Percentiles rank a stretch among this genome's conserved stretches.
Evolutionary conservation across 2,888 invertebrate genomes (phyloP).

Genomic region (Aleiodes alternator): DNA sequence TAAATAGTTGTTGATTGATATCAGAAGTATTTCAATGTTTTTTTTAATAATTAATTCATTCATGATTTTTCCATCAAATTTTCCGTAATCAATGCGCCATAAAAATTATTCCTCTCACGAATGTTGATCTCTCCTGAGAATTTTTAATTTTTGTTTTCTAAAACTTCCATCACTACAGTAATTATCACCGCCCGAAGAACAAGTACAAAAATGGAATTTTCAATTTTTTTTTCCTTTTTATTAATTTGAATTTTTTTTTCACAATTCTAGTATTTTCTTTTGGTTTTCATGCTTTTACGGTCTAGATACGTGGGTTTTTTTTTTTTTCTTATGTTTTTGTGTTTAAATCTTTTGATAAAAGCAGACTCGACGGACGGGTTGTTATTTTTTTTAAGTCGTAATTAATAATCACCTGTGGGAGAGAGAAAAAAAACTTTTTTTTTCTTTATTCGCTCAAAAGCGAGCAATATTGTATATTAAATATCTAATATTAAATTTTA

Average conservation of each 20-base stretch:
- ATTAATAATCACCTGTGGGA: slow-evolving; percentile 39
- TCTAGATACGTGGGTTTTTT: slow-evolving; percentile 23
- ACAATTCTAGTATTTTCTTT: background rate
- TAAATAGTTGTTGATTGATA: slow-evolving; percentile 46
- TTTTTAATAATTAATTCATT: background rate
- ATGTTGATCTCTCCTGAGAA: background rate
- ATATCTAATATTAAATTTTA: slow-evolving; percentile 28
- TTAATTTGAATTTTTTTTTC: slow-evolving; percentile 5
- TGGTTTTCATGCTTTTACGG: slow-evolving; percentile 36
- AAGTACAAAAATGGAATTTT: slow-evolving; percentile 63
- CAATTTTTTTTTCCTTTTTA: slow-evolving; percentile 40
- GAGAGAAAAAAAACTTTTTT: slow-evolving; percentile 11
- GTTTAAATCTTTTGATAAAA: slow-evolving; percentile 46
- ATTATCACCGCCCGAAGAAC: slow-evolving; percentile 58
- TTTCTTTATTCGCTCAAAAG: slow-evolving; percentile 23
- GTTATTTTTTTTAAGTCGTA: slow-evolving; percentile 43
- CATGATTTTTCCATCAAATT: slow-evolving; percentile 7
- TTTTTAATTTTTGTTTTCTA: slow-evolving; percentile 19
- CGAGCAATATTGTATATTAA: slow-evolving; percentile 35
- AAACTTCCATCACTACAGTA: slow-evolving; percentile 22
- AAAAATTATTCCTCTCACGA: slow-evolving; percentile 7
- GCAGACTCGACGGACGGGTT: slow-evolving; percentile 56
- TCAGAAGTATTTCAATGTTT: slow-evolving; percentile 27
- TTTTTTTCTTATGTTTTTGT: slow-evolving; percentile 34
- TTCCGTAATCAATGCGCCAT: slow-evolving; percentile 1